phyloP scores from a whole-genome alignment of 2,113 vertebrate species.

The Halcyon senegalensis region DNA sequence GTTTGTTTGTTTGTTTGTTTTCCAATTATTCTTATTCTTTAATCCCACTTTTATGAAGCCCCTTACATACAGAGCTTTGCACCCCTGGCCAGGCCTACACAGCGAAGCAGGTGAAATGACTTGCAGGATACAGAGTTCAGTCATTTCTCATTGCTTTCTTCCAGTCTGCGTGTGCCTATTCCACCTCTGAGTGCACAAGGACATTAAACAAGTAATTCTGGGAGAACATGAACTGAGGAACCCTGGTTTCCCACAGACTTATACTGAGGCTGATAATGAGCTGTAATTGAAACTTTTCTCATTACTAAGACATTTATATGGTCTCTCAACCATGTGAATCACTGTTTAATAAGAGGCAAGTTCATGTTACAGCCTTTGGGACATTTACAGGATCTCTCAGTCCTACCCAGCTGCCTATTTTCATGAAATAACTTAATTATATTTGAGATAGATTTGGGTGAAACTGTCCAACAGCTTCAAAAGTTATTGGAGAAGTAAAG shows the following conservation, averaged over 20 bases:
- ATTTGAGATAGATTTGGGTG: slow-evolving; percentile 26
- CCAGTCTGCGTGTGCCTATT: neutral
- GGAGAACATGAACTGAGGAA: slow-evolving; percentile 1
- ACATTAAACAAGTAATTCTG: neutral
- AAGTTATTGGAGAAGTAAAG: slow-evolving; percentile 57
- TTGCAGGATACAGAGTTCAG: neutral
- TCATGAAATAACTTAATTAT: slow-evolving; percentile 40
- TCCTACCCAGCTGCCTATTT: slow-evolving; percentile 42
- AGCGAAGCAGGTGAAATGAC: neutral
- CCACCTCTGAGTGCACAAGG: neutral
- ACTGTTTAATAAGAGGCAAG: slow-evolving; percentile 42
- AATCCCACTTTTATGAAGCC: neutral
- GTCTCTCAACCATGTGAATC: slow-evolving; percentile 48
- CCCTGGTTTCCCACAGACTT: slow-evolving; percentile 16
- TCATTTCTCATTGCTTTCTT: neutral
- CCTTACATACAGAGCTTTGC: neutral
- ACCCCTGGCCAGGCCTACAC: neutral
- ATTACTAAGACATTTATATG: slow-evolving; percentile 48
- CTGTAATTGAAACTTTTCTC: slow-evolving; percentile 59
- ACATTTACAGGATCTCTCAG: slow-evolving; percentile 34
- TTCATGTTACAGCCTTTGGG: slow-evolving; percentile 62
- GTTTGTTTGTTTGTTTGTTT: neutral
- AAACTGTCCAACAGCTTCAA: slow-evolving; percentile 58
- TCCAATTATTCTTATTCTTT: neutral
- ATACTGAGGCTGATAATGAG: slow-evolving; percentile 26